Base-by-base conservation (phyloP, 2,113 vertebrate species). In the Myotis davidii region DNA sequence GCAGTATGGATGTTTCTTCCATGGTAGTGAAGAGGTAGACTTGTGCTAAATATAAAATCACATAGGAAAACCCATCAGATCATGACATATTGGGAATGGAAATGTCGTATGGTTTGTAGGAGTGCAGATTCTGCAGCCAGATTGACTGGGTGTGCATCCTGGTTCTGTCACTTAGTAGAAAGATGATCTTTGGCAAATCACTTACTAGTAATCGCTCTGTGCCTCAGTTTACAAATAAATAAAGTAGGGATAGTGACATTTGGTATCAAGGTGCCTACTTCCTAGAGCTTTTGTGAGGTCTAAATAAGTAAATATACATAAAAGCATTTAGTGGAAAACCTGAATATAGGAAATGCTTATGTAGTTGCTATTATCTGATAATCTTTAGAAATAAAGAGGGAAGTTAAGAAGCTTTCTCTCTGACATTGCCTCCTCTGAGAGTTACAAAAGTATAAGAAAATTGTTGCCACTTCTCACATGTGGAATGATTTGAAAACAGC, bases 401-500 rank as follows among this genome's bases (percentile, higher is more conserved):
- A 90, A 94, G 52, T 64, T 84, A 81, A 84, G 21, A 76, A 92
- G 32, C 25, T 82, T 88, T 92, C 18, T 74, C 13, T 96, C 20
- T 86, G 59, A 92, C 1, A 9, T 17, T 72, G 1, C 14, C 23
- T 72, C 16, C 16, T 85, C 48, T 88, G 45, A 87, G 50, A 94
- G 9, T 91, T 87, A 79, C 5, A 32, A 79, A 91, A 77, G 64
- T 91, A 56, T 50, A 52, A 90, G 25, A 87, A 91, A 79, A 64
- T 32, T 95, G 2, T 91, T 96, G 18, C 17, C 25, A 16, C 17
- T 83, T 96, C 5, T 87, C 82, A 69, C 94, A 83, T 37, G 6
- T 93, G 32, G 17, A 78, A 39, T 94, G 70, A 93, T 70, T 88
- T 78, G 54, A 96, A 95, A 93, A 69, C 56, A 81, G 39, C 45